Conservation (phyloP, 2,888 invertebrate genomes). For the Clusia tigrina region DNA sequence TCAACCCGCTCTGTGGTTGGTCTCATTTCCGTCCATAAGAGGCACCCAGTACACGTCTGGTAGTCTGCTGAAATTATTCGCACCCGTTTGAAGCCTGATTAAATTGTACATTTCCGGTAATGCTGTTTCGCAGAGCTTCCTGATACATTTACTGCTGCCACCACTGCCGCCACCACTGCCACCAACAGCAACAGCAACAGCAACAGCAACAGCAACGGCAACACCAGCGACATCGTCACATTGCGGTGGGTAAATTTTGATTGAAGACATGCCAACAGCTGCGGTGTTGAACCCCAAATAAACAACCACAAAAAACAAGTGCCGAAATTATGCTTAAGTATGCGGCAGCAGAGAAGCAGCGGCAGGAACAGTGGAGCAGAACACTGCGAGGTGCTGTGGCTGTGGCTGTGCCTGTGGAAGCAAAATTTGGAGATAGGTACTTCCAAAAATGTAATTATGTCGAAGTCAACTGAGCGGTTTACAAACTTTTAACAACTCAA, state of each 20-base stretch:
- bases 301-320: too few relatives aligned
- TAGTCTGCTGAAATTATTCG: too few relatives aligned
- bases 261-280: constrained; percentile 16
- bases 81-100: background rate
- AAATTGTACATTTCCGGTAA: constrained; percentile 16
- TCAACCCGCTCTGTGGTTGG: too few relatives aligned
- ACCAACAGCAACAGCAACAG: too few relatives aligned
- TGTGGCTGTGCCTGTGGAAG: too few relatives aligned
- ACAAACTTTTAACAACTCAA: background rate
- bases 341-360: background rate
- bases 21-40: too few relatives aligned
- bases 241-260: constrained; percentile 13
- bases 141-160: background rate
- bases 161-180: too few relatives aligned
- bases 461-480: background rate
- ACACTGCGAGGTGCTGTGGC: background rate
- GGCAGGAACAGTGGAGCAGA: background rate
- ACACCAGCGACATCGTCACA: too few relatives aligned
- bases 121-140: constrained; percentile 9
- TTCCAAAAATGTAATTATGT: background rate
- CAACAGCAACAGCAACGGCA: too few relatives aligned
- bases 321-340: background rate
- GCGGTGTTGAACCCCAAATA: background rate
- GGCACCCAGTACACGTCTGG: too few relatives aligned
- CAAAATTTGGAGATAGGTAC: too few relatives aligned